phyloP scores from a whole-genome alignment of 2,888 invertebrate genomes.

The Hirtodrosophila alboralis region DNA sequence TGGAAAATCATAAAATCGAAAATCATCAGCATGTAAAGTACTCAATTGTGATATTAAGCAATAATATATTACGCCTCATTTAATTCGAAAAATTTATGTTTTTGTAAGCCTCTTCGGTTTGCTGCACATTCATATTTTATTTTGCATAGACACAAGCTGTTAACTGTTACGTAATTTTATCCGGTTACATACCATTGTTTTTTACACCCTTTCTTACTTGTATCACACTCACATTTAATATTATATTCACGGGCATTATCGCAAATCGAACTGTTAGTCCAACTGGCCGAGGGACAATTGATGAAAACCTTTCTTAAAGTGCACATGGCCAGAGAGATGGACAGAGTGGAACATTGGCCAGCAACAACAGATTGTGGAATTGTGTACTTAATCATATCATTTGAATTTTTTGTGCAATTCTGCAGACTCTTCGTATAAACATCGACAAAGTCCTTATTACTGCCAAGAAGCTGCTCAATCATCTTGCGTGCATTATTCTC shows the following conservation, averaged over 20 bases:
- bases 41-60: too few relatives aligned
- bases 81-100: too few relatives aligned
- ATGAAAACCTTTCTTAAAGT: slow-evolving; percentile 31
- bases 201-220: slow-evolving; percentile 12
- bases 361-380: not conserved
- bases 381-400: slow-evolving; percentile 8
- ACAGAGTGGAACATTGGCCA: slow-evolving; percentile 34
- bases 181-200: too few relatives aligned
- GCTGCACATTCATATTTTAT: too few relatives aligned
- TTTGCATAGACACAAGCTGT: not conserved
- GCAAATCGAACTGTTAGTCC: slow-evolving; percentile 46
- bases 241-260: slow-evolving; percentile 35
- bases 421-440: slow-evolving; percentile 40
- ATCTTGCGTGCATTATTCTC: slow-evolving; percentile 32
- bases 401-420: slow-evolving; percentile 32
- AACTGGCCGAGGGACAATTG: slow-evolving; percentile 54
- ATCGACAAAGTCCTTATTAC: slow-evolving; percentile 35
- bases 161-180: not conserved
- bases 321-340: slow-evolving; percentile 43
- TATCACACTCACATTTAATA: slow-evolving; percentile 33
- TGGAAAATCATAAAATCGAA: too few relatives aligned
- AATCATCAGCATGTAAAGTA: too few relatives aligned
- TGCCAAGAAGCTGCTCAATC: slow-evolving; percentile 31
- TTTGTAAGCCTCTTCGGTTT: too few relatives aligned
- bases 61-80: too few relatives aligned